These are phyloP conservation scores for Ibycter americanus DNA, from an alignment of 2,797 vertebrate species.

Conservation along the genomic window DNA sequence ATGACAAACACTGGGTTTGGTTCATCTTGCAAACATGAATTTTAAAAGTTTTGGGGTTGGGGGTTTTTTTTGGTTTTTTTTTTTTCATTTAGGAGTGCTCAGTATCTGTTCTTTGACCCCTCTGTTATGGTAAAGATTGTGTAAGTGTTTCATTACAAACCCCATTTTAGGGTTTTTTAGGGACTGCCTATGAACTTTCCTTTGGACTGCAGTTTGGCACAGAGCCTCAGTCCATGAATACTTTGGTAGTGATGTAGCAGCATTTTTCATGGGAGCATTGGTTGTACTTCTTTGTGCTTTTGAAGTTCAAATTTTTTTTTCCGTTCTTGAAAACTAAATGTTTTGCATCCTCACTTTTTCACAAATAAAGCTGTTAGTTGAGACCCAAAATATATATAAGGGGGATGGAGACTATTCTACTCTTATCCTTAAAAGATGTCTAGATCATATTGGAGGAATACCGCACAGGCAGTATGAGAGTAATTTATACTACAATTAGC, in stretches of 20 bases:
- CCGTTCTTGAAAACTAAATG: background rate
- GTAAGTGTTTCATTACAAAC: conserved; percentile 43
- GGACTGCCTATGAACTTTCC: background rate
- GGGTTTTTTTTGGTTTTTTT: background rate
- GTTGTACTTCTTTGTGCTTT: conserved; percentile 40
- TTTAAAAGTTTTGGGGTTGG: background rate
- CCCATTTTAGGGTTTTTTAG: conserved; percentile 49
- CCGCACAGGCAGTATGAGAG: background rate
- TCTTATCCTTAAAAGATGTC: conserved; percentile 27
- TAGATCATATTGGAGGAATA: background rate
- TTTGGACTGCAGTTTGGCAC: conserved; percentile 3
- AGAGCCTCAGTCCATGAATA: conserved; percentile 14
- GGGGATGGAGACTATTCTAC: conserved; percentile 21
- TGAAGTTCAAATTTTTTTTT: background rate
- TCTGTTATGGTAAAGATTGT: conserved; percentile 33
- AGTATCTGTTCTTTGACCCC: conserved; percentile 32
- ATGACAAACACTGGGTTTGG: conserved; percentile 21
- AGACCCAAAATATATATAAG: background rate
- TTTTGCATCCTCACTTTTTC: conserved; percentile 20
- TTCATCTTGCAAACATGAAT: conserved; percentile 31
- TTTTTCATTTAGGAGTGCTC: conserved; percentile 43
- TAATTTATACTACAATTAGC: background rate
- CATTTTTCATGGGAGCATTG: conserved; percentile 34
- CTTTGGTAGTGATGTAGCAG: conserved; percentile 22
- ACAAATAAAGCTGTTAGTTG: conserved; percentile 46